phyloP scores from a whole-genome alignment of 2,113 vertebrate species.

The Myxocyprinus asiaticus region DNA sequence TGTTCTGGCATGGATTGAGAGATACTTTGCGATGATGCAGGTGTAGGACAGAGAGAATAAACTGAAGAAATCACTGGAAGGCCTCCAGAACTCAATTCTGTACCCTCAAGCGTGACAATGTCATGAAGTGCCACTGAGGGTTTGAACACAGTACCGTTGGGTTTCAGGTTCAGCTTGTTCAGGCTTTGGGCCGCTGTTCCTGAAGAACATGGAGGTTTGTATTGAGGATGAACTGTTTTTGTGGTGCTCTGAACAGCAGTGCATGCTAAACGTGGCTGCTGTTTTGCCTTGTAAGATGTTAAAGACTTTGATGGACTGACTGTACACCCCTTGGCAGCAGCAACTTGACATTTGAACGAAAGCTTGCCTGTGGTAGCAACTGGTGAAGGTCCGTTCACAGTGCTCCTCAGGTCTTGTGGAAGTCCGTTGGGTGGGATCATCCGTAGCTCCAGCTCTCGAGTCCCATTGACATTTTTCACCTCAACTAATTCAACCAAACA shows the following conservation, averaged over 20 bases:
- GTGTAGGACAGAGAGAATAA: conserved; percentile 87
- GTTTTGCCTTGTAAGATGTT: neutral
- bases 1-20: conserved; percentile 65
- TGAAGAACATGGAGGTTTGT: neutral
- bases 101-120: neutral
- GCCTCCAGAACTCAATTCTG: conserved; percentile 53
- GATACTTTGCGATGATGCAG: conserved; percentile 71
- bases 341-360: conserved; percentile 52
- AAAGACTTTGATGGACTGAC: neutral
- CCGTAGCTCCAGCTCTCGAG: conserved; percentile 87
- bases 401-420: conserved; percentile 50
- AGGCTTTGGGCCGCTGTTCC: neutral
- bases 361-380: conserved; percentile 31
- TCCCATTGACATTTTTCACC: conserved; percentile 88
- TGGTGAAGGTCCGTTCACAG: conserved; percentile 7
- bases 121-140: conserved; percentile 29
- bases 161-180: neutral
- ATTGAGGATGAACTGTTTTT: neutral
- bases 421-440: conserved; percentile 76
- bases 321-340: conserved; percentile 32
- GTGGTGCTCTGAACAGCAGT: neutral
- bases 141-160: conserved; percentile 27
- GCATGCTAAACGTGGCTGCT: neutral
- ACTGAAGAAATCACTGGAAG: conserved; percentile 93
- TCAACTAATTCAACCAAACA: conserved; percentile 92